phyloP scores from a whole-genome alignment of 1,140 invertebrate species.

The Caenorhabditis remanei region DNA sequence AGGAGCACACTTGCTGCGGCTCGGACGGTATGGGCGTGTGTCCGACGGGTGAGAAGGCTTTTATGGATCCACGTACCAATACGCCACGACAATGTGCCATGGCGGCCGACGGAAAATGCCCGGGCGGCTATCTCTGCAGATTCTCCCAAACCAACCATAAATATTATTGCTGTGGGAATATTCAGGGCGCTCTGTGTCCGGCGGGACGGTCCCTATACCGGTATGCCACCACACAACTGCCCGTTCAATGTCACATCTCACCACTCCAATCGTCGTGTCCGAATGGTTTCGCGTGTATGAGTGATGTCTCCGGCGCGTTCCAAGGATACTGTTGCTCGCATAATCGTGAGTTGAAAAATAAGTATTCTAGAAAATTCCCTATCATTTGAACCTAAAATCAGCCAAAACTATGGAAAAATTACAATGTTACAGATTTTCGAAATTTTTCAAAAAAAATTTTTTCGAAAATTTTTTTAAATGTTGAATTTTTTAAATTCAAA shows the following conservation, averaged over 20 bases:
- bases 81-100: conserved; percentile 59
- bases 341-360: conserved; percentile 57
- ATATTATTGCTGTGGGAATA: conserved; percentile 66
- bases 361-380: not conserved
- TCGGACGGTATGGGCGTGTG: conserved; percentile 62
- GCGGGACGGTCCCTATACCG: conserved; percentile 54
- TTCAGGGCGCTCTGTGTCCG: conserved; percentile 60
- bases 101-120: conserved; percentile 62
- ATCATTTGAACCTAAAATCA: too few relatives aligned
- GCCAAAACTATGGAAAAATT: not conserved
- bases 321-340: conserved; percentile 63
- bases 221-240: conserved; percentile 59
- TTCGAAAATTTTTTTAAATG: too few relatives aligned
- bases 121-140: conserved; percentile 60
- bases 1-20: conserved; percentile 61
- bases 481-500: too few relatives aligned
- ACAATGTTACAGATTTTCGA: too few relatives aligned
- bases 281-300: conserved; percentile 55
- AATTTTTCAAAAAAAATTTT: too few relatives aligned
- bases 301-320: conserved; percentile 57
- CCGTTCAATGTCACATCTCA: conserved; percentile 57
- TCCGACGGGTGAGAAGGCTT: conserved; percentile 64
- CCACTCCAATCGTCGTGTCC: conserved; percentile 57
- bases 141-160: conserved; percentile 61
- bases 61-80: conserved; percentile 60